phyloP scores from a whole-genome alignment of 37 sponge, comb jelly and placozoan genomes.

The Oopsacas minuta region DNA sequence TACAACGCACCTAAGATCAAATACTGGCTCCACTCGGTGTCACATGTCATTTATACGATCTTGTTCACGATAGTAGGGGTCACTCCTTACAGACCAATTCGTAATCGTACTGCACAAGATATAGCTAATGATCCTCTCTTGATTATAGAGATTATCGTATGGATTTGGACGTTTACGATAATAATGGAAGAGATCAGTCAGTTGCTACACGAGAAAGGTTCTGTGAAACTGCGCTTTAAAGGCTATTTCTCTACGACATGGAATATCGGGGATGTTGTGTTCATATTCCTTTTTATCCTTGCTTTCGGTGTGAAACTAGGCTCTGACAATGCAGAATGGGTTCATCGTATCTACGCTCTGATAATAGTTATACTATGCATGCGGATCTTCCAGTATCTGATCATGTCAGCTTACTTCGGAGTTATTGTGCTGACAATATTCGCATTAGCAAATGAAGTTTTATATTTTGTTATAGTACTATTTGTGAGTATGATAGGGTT shows the following conservation, averaged over 20 bases:
- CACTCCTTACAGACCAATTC: background rate
- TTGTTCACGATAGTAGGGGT: background rate
- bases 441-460: background rate
- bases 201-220: background rate
- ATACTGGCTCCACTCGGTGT: background rate
- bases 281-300: background rate
- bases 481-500: conserved; percentile 12
- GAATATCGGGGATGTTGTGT: background rate
- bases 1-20: background rate
- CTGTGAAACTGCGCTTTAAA: background rate
- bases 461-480: background rate
- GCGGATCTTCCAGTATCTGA: background rate
- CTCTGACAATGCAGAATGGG: background rate
- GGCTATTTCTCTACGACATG: background rate
- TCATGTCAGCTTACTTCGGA: conserved; percentile 2
- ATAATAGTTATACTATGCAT: background rate
- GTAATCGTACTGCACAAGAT: background rate
- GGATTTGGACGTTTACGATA: conserved; percentile 4
- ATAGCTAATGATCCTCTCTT: background rate
- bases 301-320: background rate
- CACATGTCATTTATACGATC: background rate
- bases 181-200: conserved; percentile 2
- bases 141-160: background rate
- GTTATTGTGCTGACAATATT: background rate
- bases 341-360: background rate